Evolutionary conservation across 2,113 vertebrate species (phyloP).

Genomic region (Hippocampus zosterae): DNA sequence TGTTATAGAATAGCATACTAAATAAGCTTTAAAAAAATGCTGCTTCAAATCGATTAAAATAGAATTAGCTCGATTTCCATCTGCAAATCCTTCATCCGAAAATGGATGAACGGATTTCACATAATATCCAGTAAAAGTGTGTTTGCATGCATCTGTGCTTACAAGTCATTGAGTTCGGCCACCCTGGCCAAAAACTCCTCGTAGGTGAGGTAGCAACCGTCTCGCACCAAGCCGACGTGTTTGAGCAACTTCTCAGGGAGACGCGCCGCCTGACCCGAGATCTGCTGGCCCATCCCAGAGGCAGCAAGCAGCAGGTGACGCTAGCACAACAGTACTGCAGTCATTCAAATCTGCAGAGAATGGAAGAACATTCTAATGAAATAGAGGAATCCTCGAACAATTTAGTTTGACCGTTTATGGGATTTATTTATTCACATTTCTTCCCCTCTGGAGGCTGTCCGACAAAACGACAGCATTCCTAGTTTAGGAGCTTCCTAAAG

Average conservation of each 20-base stretch:
- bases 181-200: conserved; percentile 97
- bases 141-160: conserved; percentile 40
- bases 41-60: too few relatives aligned
- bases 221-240: conserved; percentile 84
- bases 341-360: conserved; percentile 62
- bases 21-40: too few relatives aligned
- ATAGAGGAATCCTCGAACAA: neutral
- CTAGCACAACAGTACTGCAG: conserved; percentile 30
- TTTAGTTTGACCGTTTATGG: too few relatives aligned
- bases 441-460: too few relatives aligned
- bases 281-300: conserved; percentile 88
- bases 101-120: neutral
- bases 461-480: too few relatives aligned
- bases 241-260: conserved; percentile 95
- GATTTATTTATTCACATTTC: too few relatives aligned
- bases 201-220: conserved; percentile 90
- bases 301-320: conserved; percentile 30
- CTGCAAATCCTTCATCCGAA: too few relatives aligned
- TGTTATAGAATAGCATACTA: too few relatives aligned
- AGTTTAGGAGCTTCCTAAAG: too few relatives aligned
- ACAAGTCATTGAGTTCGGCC: conserved; percentile 95
- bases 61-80: neutral
- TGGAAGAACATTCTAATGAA: neutral
- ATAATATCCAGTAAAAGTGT: neutral
- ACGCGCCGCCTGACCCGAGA: conserved; percentile 85